Conservation (phyloP, 1,140 invertebrate genomes). For the Neodiprion virginianus region DNA sequence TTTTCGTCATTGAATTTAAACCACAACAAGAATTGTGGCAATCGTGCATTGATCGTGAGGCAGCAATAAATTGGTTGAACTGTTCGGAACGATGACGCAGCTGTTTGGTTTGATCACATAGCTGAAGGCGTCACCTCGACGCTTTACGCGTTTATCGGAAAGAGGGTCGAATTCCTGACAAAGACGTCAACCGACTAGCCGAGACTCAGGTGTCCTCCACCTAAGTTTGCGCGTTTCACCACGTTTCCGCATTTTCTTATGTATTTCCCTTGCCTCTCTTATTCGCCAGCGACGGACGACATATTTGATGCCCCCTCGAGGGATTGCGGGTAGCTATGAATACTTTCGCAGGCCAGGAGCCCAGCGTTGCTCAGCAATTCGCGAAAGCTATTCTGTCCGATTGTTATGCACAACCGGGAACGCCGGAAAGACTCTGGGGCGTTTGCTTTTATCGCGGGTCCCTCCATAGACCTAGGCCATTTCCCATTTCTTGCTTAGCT, state of each 20-base stretch:
- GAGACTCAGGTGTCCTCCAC: neutral
- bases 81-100: too few relatives aligned
- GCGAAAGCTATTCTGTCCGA: neutral
- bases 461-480: neutral
- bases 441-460: constrained; percentile 2
- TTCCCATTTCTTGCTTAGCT: neutral
- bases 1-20: neutral
- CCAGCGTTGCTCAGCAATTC: neutral
- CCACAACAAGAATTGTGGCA: neutral
- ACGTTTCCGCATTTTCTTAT: neutral
- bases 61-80: too few relatives aligned
- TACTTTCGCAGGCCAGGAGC: neutral
- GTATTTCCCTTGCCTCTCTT: too few relatives aligned
- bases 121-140: too few relatives aligned
- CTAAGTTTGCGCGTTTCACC: neutral
- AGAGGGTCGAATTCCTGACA: neutral
- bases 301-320: neutral
- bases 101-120: too few relatives aligned
- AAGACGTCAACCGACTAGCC: neutral
- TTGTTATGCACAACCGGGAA: neutral
- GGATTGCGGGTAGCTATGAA: neutral
- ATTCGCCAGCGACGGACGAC: neutral
- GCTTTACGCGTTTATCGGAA: neutral
- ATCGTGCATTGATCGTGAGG: too few relatives aligned
- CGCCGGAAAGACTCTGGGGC: neutral